A percentile compares a stretch with the other conserved stretches of the same genome.
Conservation (phyloP, 2,888 invertebrate species). For the Acrocyrtus sp. region DNA sequence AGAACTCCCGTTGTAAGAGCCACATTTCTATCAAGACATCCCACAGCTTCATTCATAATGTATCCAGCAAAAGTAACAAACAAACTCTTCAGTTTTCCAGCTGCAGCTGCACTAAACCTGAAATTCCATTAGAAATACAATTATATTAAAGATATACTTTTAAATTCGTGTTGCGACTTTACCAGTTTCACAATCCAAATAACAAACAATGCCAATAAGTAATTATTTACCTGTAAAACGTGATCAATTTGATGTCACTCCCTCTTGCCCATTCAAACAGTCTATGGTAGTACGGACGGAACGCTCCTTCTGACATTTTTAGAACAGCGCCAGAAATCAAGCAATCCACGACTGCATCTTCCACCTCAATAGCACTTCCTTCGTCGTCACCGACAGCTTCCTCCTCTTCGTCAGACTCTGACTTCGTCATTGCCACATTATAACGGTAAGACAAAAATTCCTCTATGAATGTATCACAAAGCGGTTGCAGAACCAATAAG, state of each 20-base stretch:
- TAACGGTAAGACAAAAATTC: slow-evolving; percentile 65
- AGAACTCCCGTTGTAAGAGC: slow-evolving; percentile 77
- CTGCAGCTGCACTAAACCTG: slow-evolving; percentile 79
- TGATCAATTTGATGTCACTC: slow-evolving; percentile 76
- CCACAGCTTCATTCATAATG: slow-evolving; percentile 82
- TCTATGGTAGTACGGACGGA: slow-evolving; percentile 87
- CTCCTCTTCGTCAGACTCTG: slow-evolving; percentile 11
- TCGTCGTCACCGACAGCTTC: slow-evolving; percentile 65
- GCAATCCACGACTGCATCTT: slow-evolving; percentile 79
- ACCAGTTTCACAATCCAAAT: background rate
- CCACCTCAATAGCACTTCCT: slow-evolving; percentile 71
- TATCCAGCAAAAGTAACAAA: slow-evolving; percentile 92
- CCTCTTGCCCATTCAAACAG: slow-evolving; percentile 86
- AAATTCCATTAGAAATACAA: slow-evolving; percentile 6
- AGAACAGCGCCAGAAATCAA: slow-evolving; percentile 80
- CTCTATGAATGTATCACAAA: slow-evolving; percentile 80
- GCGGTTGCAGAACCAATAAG: slow-evolving; percentile 73
- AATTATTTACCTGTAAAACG: slow-evolving; percentile 77
- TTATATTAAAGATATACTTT: background rate
- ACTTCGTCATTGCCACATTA: background rate
- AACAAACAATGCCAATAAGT: too few relatives aligned
- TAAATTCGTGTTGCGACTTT: background rate
- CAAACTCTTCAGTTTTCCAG: slow-evolving; percentile 83
- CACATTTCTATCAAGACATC: slow-evolving; percentile 73
- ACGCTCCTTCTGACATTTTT: slow-evolving; percentile 88